Percentiles rank a stretch among this genome's conserved stretches.
Evolutionary conservation across 1,140 invertebrate genomes (phyloP).

Genomic region (Drosophila tsacasi): DNA sequence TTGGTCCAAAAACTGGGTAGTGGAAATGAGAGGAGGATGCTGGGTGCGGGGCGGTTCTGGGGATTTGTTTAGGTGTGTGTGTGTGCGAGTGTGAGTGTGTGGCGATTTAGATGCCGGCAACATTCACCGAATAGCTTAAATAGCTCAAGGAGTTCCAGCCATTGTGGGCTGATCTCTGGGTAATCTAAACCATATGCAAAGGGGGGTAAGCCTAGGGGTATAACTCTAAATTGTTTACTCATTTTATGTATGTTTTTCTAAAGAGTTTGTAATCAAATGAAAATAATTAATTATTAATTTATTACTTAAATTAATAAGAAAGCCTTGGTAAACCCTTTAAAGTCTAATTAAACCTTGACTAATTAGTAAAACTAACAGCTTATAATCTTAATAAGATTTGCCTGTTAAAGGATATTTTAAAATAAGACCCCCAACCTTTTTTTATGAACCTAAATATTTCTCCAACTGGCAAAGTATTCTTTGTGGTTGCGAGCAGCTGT

Average conservation of each 20-base stretch:
- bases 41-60: constrained; percentile 17
- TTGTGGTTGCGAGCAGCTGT: constrained; percentile 54
- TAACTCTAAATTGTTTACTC: rapidly evolving
- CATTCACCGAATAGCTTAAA: constrained; percentile 43
- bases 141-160: constrained; percentile 33
- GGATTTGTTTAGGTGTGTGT: constrained; percentile 37
- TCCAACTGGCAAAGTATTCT: constrained; percentile 15
- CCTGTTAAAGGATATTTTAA: not conserved
- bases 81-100: constrained; percentile 10
- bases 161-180: constrained; percentile 21
- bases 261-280: not conserved
- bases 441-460: constrained; percentile 18
- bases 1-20: constrained; percentile 17
- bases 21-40: not conserved
- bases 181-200: not conserved
- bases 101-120: constrained; percentile 11
- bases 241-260: not conserved
- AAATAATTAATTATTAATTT: not conserved
- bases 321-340: too few species aligned
- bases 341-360: too few species aligned
- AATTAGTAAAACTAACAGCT: not conserved
- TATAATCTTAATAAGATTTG: not conserved
- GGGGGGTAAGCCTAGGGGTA: not conserved
- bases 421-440: not conserved
- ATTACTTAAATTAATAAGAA: too few species aligned